phyloP scores from a whole-genome alignment of 2,113 vertebrate species.

The Rhabdomys dilectus region DNA sequence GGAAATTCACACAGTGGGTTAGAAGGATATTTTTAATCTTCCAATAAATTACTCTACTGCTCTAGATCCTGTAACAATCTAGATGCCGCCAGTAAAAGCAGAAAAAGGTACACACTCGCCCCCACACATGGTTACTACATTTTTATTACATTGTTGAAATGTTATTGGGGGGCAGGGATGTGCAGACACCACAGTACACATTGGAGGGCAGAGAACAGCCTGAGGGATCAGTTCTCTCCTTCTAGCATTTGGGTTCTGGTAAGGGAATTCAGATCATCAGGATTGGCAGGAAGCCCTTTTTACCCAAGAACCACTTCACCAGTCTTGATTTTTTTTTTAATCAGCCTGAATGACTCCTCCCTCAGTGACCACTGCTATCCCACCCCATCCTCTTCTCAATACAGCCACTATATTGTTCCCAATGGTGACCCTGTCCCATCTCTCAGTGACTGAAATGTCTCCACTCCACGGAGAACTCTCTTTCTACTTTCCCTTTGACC shows the following conservation, averaged over 20 bases:
- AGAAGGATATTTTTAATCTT: not conserved
- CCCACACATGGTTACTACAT: not conserved
- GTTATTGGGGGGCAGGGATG: too few relatives aligned
- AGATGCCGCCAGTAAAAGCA: not conserved
- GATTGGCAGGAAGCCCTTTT: too few relatives aligned
- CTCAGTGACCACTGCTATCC: not conserved
- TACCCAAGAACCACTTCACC: too few relatives aligned
- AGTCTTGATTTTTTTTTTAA: not conserved
- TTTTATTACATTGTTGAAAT: not conserved
- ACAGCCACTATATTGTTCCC: not conserved
- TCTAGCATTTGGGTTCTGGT: not conserved
- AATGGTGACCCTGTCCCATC: not conserved
- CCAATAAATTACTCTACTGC: not conserved
- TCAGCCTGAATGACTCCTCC: not conserved
- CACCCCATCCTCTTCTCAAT: not conserved
- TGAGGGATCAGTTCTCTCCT: not conserved
- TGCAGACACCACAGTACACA: not conserved
- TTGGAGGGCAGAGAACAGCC: not conserved
- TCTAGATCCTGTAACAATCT: not conserved
- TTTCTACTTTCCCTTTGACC: not conserved
- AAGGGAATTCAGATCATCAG: not conserved
- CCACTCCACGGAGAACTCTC: not conserved
- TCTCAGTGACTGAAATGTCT: not conserved
- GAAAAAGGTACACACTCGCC: not conserved
- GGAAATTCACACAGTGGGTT: constrained; percentile 30